Evolutionary conservation across 2,888 invertebrate species (phyloP), one percentile per base, ranked within the genome.

Genomic region (Tetheella fluctuosa): DNA sequence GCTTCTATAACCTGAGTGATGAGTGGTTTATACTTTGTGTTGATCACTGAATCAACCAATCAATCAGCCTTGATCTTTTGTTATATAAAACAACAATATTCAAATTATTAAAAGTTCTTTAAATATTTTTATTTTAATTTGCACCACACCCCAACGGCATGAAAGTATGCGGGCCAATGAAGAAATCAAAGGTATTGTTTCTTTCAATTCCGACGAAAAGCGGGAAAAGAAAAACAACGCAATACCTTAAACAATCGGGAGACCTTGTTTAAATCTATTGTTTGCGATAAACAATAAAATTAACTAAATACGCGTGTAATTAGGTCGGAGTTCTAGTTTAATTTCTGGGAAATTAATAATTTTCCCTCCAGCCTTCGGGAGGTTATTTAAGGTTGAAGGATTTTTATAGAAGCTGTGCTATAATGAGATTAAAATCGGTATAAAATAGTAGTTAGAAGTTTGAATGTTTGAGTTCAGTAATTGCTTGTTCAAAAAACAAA

Each of bases 181-280:
- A 71, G 71, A 65, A 73, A 72, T 71, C 68, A 68, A 60, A 58
- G 64, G 64, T 58, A 54, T 70, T 70, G 65, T 70, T 62, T 61
- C 55, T 25, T 54, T 48, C 54, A 59, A 62, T 52, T 54, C 58
- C 64, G 63, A 71, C 63, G 62, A 61, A 67, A 62, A 62, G 56
- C 64, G 61, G 28, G 54, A 58, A 39, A 28, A 55, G 17, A 23
- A 34, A 17, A 28, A 55, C n/a, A 48, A 61, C 60, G 64, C 59
- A 56, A 34, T 17, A 48, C 48, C 48, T 20, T 48, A 48, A 63
- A 61, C 61, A 63, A 63, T 67, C 68, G 64, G 60, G 60, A 67
- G 67, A 57, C 59, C 65, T 59, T 69, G 67, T 67, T 71, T 71
- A 66, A 71, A 71, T 48, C 48, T 71, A 64, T 60, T 62, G 64